These are phyloP conservation scores for Aleiodes testaceus DNA, from an alignment of 2,888 invertebrate species.

Conservation along the genomic window DNA sequence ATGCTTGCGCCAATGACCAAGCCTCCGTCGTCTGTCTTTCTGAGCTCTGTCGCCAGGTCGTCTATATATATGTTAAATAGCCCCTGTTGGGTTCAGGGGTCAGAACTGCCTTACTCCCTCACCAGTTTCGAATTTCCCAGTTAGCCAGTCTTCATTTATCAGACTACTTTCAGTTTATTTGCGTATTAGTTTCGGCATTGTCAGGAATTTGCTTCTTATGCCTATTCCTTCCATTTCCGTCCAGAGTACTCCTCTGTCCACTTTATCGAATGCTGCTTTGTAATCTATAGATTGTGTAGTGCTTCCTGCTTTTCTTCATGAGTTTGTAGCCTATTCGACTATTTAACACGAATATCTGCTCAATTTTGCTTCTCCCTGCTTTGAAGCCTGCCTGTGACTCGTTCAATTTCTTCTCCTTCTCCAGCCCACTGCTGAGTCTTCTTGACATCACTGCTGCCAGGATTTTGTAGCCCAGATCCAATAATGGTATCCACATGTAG, in stretches of 20 bases:
- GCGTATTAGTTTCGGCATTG: background rate
- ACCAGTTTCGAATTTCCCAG: background rate
- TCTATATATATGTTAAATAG: too few species aligned
- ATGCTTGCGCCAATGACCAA: background rate
- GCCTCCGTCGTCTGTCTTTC: constrained; percentile 33
- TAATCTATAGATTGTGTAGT: background rate
- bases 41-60: background rate
- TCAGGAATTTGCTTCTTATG: background rate
- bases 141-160: background rate
- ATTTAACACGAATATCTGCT: constrained; percentile 9
- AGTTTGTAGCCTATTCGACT: background rate
- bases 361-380: background rate
- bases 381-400: constrained; percentile 1
- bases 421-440: background rate
- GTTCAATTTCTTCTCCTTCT: constrained; percentile 5
- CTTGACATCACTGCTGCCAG: background rate
- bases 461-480: background rate
- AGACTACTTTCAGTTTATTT: background rate
- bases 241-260: background rate
- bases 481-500: background rate
- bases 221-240: background rate
- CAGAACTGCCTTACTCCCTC: background rate
- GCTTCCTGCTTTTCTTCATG: background rate
- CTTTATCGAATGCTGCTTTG: background rate
- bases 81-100: background rate